Evolutionary conservation across 2,888 invertebrate species (phyloP), one percentile per base, ranked within the genome.

Genomic region (Ophion ellenae): DNA sequence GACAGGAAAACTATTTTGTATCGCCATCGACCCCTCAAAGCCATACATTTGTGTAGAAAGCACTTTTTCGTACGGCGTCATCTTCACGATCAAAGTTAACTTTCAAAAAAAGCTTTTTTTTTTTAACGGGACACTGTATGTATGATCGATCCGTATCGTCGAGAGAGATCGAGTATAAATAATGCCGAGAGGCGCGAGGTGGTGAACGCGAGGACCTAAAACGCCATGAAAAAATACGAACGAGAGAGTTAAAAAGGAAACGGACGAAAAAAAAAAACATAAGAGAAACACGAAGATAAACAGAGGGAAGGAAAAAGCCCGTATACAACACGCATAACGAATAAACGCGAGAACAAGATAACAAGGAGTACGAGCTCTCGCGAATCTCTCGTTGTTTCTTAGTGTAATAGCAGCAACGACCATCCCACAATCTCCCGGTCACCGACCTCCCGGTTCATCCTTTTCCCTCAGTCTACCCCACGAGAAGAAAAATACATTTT

Each of bases 351-450:
- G 14, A 14, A 53, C 5, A 5, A 53, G 17, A 53, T 40, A 53
- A 17, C 53, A 53, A 47, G 17, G 59, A 59, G 45, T 47, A 76
- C 28, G 75, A 57, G 57, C 20, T 9, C 45, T 61, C 69, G 47
- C 61, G 45, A 78, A 61, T 36, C 70, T 61, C 53, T 45, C 66
- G 63, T 77, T 78, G 32, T 66, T 67, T 70, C 47, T 36, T 64
- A 78, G 73, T 77, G 79, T 76, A 69, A 24, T 84, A 69, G 71
- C 53, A 53, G 53, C 70, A 80, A 76, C 77, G 66, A 78, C 67
- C 66, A 77, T 47, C 81, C 45, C 78, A 36, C 61, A 53, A 66
- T 47, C 17, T 14, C 45, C 47, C 32, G 45, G 61, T 59, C 20
- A 40, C 66, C 53, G 14, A n/a, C n/a, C 67, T 61, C 64, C 40